Evolutionary conservation across 2,113 vertebrate genomes (phyloP).

Genomic region (Siniperca knerii): DNA sequence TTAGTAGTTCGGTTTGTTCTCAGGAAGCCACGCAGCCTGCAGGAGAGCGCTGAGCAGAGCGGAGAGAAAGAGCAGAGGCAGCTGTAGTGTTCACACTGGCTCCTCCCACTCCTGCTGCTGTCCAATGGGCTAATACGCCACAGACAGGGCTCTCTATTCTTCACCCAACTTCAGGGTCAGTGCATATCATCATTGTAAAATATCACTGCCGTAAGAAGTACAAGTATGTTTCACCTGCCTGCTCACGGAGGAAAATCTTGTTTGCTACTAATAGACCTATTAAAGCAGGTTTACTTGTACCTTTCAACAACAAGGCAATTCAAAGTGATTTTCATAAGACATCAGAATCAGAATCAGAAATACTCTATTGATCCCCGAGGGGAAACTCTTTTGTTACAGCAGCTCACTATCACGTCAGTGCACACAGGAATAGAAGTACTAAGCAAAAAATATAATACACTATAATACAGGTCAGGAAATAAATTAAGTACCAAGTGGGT

Average conservation of each 20-base stretch:
- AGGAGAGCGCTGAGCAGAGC: conserved; percentile 17
- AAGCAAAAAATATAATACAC: no score
- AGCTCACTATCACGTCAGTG: no score
- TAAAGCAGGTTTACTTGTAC: not conserved
- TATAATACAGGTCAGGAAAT: no score
- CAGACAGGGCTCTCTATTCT: conserved; percentile 13
- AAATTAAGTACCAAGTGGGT: no score
- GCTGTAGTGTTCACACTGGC: conserved; percentile 9
- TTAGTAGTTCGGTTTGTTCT: not conserved
- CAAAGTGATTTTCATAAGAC: not conserved
- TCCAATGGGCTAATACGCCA: conserved; percentile 48
- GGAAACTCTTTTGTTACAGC: no score
- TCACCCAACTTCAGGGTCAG: conserved; percentile 11
- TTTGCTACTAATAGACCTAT: not conserved
- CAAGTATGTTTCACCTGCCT: conserved; percentile 15
- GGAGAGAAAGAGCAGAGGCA: conserved; percentile 10
- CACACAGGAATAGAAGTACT: no score
- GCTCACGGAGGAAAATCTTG: not conserved
- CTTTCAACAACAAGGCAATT: not conserved
- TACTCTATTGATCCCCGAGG: no score
- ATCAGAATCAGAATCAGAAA: no score
- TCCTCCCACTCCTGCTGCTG: conserved; percentile 50
- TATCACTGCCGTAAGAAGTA: not conserved
- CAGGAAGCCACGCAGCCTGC: conserved; percentile 42
- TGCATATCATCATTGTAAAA: not conserved